Evolutionary conservation across 2,113 vertebrate species (phyloP).

Genomic region (Diphyllodes magnificus): DNA sequence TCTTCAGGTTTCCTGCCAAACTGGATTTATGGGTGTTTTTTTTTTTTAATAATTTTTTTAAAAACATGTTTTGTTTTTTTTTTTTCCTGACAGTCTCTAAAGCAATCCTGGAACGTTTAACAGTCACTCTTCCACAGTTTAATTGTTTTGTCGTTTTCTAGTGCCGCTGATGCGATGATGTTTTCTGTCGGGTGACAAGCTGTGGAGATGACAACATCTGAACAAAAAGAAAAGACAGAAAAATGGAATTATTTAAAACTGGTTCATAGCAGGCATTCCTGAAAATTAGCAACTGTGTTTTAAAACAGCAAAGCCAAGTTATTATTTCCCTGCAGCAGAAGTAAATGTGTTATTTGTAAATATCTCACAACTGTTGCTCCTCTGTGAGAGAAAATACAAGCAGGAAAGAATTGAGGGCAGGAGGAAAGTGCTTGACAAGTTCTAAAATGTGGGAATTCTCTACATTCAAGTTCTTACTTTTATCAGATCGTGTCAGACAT

Average conservation of each 20-base stretch:
- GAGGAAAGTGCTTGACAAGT: not conserved
- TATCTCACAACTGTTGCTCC: not conserved
- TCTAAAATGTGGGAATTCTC: not conserved
- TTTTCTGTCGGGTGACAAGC: constrained; percentile 98
- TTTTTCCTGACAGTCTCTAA: constrained; percentile 32
- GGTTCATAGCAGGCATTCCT: not conserved
- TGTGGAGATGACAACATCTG: constrained; percentile 97
- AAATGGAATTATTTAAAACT: not conserved
- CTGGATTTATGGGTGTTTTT: not conserved
- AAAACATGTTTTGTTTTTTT: not conserved
- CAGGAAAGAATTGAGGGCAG: not conserved
- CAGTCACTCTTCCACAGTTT: constrained; percentile 99
- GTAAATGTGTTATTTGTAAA: not conserved
- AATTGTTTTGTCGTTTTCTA: constrained; percentile 99
- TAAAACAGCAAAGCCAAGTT: not conserved
- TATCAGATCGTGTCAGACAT: not conserved
- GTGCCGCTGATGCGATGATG: constrained; percentile 95
- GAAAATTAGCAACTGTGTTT: not conserved
- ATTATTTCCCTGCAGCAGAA: not conserved
- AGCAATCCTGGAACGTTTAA: constrained; percentile 69
- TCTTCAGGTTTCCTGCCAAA: constrained; percentile 34
- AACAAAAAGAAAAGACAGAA: not conserved
- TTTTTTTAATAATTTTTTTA: not conserved
- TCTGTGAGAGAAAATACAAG: not conserved
- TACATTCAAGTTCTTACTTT: not conserved